phyloP scores from a whole-genome alignment of 1,140 invertebrate genomes.

The Drosophila melanica region DNA sequence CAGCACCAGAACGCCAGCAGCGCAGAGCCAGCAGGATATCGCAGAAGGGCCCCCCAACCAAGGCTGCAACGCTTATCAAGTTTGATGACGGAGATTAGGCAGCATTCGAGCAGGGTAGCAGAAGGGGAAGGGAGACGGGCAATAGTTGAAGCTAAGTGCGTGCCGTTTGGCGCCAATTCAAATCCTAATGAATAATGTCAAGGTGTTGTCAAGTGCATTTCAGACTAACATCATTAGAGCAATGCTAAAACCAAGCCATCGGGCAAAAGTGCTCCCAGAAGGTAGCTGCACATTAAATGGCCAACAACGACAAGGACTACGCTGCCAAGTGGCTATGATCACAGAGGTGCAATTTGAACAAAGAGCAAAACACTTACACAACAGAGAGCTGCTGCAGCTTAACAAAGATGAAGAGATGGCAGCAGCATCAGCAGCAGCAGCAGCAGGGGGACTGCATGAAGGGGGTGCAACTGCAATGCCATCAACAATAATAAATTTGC shows the following conservation, averaged over 20 bases:
- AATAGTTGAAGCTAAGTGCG: constrained; percentile 22
- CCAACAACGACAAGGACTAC: constrained; percentile 38
- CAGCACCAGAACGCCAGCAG: constrained; percentile 13
- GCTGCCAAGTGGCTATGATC: constrained; percentile 74
- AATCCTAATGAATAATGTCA: constrained; percentile 75
- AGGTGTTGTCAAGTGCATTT: constrained; percentile 79
- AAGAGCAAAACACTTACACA: constrained; percentile 32
- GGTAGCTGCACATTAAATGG: constrained; percentile 51
- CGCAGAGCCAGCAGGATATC: constrained; percentile 7
- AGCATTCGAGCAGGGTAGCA: neutral
- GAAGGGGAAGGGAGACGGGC: neutral
- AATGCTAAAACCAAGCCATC: constrained; percentile 25
- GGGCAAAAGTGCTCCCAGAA: neutral
- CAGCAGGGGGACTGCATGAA: neutral
- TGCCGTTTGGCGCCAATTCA: constrained; percentile 24
- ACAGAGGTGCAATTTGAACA: constrained; percentile 74
- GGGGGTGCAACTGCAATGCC: constrained; percentile 34
- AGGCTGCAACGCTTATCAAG: constrained; percentile 17
- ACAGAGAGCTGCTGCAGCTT: neutral
- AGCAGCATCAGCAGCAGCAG: neutral
- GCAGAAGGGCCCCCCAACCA: constrained; percentile 13
- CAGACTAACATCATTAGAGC: constrained; percentile 60
- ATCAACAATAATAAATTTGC: constrained; percentile 70
- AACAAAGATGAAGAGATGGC: neutral
- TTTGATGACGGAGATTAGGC: constrained; percentile 35